Evolutionary conservation across 2,888 invertebrate species (phyloP).

Genomic region (Quadroppia sp.): DNA sequence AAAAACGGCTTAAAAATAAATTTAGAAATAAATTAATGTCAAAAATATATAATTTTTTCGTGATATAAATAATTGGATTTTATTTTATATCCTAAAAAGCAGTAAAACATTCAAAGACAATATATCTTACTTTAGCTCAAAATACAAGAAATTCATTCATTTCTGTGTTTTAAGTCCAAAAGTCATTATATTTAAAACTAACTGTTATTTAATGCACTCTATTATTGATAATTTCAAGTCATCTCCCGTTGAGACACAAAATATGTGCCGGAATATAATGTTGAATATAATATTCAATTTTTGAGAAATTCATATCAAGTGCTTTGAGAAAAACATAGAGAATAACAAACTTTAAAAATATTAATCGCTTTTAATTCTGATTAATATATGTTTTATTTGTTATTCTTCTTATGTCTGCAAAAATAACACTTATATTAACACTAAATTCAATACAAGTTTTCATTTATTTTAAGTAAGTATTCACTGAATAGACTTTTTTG

Average conservation of each 20-base stretch:
- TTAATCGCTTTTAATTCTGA: slow-evolving; percentile 15
- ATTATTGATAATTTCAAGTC: slow-evolving; percentile 5
- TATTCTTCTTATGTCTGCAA: not conserved
- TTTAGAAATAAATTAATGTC: not conserved
- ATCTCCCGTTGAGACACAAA: not conserved
- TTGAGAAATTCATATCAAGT: not conserved
- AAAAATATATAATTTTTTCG: not conserved
- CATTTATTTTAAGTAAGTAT: not conserved
- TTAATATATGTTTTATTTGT: slow-evolving; percentile 28
- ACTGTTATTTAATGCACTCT: not conserved
- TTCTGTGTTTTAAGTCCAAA: too few relatives aligned
- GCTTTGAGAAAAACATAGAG: not conserved
- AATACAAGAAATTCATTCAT: too few relatives aligned
- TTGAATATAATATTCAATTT: too few relatives aligned
- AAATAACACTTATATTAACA: not conserved
- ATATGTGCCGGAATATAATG: too few relatives aligned
- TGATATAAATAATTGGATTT: too few relatives aligned
- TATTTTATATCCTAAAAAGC: too few relatives aligned
- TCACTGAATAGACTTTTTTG: not conserved
- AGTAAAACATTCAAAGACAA: too few relatives aligned
- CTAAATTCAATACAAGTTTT: not conserved
- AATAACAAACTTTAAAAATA: not conserved
- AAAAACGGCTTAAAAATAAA: not conserved
- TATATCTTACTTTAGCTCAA: too few relatives aligned
- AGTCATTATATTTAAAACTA: too few relatives aligned